Conservation (phyloP, 2,888 invertebrate genomes). For the Achlya flavicornis region DNA sequence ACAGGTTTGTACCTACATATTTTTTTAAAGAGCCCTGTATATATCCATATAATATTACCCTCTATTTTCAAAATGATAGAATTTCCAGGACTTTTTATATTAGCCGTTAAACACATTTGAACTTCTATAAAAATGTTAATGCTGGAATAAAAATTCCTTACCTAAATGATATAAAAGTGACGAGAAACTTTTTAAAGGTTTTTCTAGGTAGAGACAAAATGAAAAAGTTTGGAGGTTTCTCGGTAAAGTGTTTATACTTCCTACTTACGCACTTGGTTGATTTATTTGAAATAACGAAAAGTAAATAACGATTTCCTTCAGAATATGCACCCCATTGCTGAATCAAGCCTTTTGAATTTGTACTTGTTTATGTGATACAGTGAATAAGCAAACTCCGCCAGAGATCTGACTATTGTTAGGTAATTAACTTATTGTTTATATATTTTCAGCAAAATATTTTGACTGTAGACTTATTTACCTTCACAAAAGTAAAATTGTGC, state of each 20-base stretch:
- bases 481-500: slow-evolving; percentile 50
- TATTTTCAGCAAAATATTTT: slow-evolving; percentile 52
- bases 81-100: not conserved
- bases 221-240: slow-evolving; percentile 1
- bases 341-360: not conserved
- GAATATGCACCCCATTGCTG: not conserved
- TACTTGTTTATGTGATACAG: not conserved
- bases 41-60: too few relatives aligned
- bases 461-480: slow-evolving; percentile 47
- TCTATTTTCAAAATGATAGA: not conserved
- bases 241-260: not conserved
- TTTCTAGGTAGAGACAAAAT: slow-evolving; percentile 7
- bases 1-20: slow-evolving; percentile 25
- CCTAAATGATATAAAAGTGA: not conserved
- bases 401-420: not conserved
- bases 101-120: not conserved
- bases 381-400: not conserved
- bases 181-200: slow-evolving; percentile 7
- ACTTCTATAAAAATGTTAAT: not conserved
- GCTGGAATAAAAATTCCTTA: not conserved
- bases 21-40: not conserved
- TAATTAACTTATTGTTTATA: slow-evolving; percentile 11
- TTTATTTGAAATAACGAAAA: slow-evolving; percentile 1
- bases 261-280: not conserved
- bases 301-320: not conserved